phyloP scores from a whole-genome alignment of 2,113 vertebrate genomes.

The Glaucidium brasilianum region DNA sequence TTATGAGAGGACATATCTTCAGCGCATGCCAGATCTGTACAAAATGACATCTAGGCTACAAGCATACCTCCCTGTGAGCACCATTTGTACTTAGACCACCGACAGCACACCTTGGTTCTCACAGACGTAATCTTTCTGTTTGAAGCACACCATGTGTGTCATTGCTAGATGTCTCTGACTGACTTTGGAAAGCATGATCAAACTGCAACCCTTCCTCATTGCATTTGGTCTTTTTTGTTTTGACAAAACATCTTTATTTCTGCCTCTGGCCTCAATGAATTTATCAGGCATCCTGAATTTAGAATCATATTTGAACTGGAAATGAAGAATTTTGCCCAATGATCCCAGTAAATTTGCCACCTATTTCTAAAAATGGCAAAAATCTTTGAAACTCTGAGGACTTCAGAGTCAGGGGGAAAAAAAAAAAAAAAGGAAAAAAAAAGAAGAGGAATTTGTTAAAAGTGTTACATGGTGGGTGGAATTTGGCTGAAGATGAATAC shows the following conservation, averaged over 20 bases:
- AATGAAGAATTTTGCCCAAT: background rate
- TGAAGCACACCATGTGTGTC: accelerated
- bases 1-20: background rate
- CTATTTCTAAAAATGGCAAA: background rate
- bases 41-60: background rate
- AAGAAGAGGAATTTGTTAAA: background rate
- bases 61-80: background rate
- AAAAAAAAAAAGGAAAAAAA: background rate
- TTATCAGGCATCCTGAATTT: background rate
- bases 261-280: background rate
- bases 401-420: background rate
- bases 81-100: background rate
- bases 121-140: background rate
- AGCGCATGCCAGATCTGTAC: background rate
- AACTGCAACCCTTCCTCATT: background rate
- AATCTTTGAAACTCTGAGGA: background rate
- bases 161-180: background rate
- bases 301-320: background rate
- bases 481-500: background rate
- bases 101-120: background rate
- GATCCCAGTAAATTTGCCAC: background rate
- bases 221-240: background rate
- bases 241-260: background rate
- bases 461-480: background rate
- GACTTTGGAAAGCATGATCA: background rate